Evolutionary conservation across 2,113 vertebrate genomes (phyloP).

Genomic region (Willisornis vidua): DNA sequence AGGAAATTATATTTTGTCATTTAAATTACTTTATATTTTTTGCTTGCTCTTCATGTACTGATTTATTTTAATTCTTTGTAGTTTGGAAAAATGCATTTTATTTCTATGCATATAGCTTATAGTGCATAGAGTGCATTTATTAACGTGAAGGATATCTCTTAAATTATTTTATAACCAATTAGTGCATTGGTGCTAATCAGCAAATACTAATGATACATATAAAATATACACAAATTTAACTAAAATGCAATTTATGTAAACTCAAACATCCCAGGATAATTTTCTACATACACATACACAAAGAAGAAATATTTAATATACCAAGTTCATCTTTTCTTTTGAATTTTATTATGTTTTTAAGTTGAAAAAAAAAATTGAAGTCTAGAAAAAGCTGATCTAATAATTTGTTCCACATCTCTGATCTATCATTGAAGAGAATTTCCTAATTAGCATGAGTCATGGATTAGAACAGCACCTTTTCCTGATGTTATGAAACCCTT

Average conservation of each 20-base stretch:
- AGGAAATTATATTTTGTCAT: background rate
- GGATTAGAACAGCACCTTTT: background rate
- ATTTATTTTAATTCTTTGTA: background rate
- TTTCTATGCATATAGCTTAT: background rate
- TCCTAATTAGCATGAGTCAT: conserved; percentile 53
- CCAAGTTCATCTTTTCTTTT: background rate
- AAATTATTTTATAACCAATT: background rate
- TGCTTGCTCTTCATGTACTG: background rate
- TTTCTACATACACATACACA: background rate
- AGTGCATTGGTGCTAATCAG: background rate
- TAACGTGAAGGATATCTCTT: background rate
- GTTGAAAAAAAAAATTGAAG: conserved; percentile 5
- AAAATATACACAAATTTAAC: background rate
- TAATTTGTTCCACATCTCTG: conserved; percentile 45
- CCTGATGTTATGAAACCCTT: background rate
- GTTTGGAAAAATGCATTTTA: background rate
- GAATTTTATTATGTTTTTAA: background rate
- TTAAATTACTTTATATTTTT: background rate
- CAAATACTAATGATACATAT: background rate
- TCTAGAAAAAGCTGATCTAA: conserved; percentile 48
- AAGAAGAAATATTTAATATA: background rate
- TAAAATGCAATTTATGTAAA: background rate
- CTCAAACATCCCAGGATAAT: background rate
- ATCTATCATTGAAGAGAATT: conserved; percentile 60
- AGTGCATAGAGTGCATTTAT: background rate